Evolutionary conservation across 92 coral and sea anemone species (phyloP).

Genomic region (Nematostella vectensis): DNA sequence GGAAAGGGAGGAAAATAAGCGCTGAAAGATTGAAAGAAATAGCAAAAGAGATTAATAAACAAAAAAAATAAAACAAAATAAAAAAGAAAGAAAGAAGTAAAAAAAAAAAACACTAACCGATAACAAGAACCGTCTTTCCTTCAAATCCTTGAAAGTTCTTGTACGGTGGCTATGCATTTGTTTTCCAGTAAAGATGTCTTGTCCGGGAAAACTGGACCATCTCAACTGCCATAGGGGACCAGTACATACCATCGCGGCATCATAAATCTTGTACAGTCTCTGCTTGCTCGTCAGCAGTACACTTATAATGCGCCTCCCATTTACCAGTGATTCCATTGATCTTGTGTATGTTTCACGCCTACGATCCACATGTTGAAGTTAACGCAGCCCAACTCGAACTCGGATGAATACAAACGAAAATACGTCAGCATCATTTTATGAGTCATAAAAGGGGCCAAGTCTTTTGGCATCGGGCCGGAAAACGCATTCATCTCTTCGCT

Average conservation of each 20-base stretch:
- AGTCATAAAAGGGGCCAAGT: conserved; percentile 30
- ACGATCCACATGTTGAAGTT: conserved; percentile 42
- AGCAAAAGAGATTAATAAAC: too few species aligned
- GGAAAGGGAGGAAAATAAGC: too few species aligned
- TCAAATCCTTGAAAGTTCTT: conserved; percentile 47
- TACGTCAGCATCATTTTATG: conserved; percentile 18
- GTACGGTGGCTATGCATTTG: conserved; percentile 70
- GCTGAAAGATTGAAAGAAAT: too few species aligned
- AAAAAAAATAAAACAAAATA: too few species aligned
- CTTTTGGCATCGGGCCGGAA: conserved; percentile 42
- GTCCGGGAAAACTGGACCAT: conserved; percentile 38
- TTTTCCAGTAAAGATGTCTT: conserved; percentile 47
- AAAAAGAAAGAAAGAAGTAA: too few species aligned
- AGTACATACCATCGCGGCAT: conserved; percentile 69
- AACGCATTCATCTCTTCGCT: conserved; percentile 37
- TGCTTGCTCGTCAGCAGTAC: neutral
- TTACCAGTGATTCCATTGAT: conserved; percentile 32
- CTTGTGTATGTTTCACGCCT: conserved; percentile 24
- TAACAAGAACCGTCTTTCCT: conserved; percentile 53
- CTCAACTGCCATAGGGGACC: conserved; percentile 71
- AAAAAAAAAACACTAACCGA: conserved; percentile 41
- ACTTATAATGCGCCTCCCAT: conserved; percentile 47
- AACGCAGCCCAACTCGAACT: conserved; percentile 26
- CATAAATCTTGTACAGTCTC: conserved; percentile 22
- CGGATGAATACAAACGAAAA: conserved; percentile 22